These are phyloP conservation scores for Sesamia inferens DNA, from an alignment of 2,888 invertebrate genomes.

Conservation along the genomic window DNA sequence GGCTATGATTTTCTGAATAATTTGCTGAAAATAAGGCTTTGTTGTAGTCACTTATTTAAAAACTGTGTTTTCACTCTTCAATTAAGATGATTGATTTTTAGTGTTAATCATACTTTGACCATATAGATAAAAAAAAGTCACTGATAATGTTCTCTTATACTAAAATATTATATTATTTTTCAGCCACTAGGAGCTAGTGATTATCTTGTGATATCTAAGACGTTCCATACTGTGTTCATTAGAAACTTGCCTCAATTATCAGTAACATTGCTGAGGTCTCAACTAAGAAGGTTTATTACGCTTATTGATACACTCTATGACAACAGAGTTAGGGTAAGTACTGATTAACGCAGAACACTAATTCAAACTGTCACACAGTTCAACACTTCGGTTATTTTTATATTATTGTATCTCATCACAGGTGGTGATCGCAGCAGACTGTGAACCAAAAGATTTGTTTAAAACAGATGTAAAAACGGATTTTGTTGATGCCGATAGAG, in stretches of 20 bases:
- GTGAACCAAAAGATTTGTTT: slow-evolving; percentile 94
- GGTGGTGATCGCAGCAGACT: slow-evolving; percentile 96
- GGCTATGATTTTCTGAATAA: too few species aligned
- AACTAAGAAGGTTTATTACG: slow-evolving; percentile 98
- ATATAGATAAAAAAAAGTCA: too few species aligned
- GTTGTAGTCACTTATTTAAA: neutral
- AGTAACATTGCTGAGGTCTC: slow-evolving; percentile 93
- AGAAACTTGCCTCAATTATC: slow-evolving; percentile 96
- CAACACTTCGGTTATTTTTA: neutral
- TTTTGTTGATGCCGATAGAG: slow-evolving; percentile 94
- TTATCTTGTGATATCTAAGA: slow-evolving; percentile 97
- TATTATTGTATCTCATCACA: slow-evolving; percentile 71
- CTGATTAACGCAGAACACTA: slow-evolving; percentile 48
- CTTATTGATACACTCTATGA: slow-evolving; percentile 99
- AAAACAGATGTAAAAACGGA: slow-evolving; percentile 84
- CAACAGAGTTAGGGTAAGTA: slow-evolving; percentile 93
- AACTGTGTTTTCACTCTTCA: neutral
- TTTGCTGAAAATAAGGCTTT: too few species aligned
- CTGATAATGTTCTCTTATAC: neutral
- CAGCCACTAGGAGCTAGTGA: slow-evolving; percentile 98
- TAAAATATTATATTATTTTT: slow-evolving; percentile 64
- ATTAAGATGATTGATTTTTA: neutral
- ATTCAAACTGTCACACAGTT: slow-evolving; percentile 2
- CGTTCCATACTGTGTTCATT: slow-evolving; percentile 98
- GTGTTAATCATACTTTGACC: neutral